These are phyloP conservation scores for Pipra filicauda DNA, from an alignment of 2,113 vertebrate species.

Conservation along the genomic window DNA sequence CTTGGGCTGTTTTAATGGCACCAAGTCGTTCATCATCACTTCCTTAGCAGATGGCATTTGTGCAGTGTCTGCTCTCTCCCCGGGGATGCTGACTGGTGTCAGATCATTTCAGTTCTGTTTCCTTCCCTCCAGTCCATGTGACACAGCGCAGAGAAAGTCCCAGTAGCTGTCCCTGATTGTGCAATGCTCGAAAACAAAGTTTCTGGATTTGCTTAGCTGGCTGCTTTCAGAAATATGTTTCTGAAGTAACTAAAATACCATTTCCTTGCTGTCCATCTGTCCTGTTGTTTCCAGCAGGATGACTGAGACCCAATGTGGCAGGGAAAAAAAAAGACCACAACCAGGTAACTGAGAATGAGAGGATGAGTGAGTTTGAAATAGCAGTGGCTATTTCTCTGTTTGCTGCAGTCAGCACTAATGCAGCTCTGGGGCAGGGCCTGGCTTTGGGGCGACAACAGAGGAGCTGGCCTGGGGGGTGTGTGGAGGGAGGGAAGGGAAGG, in stretches of 20 bases:
- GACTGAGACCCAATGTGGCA: no score
- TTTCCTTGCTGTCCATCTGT: not conserved
- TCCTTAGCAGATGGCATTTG: not conserved
- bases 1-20: not conserved
- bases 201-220: not conserved
- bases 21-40: rapidly evolving
- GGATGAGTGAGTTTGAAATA: not conserved
- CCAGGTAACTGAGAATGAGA: not conserved
- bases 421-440: not conserved
- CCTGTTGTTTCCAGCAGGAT: no score
- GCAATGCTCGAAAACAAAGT: rapidly evolving
- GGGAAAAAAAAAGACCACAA: rapidly evolving
- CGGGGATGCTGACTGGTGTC: rapidly evolving
- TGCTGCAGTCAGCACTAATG: not conserved
- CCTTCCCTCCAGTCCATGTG: not conserved
- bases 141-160: not conserved
- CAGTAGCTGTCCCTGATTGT: not conserved
- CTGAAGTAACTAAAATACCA: not conserved
- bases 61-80: not conserved
- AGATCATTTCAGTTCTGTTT: rapidly evolving
- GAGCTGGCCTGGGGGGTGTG: rapidly evolving
- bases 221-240: not conserved
- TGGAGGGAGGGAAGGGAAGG: not conserved
- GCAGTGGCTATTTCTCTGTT: not conserved
- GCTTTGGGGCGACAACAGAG: not conserved